Evolutionary conservation across 2,888 invertebrate species (phyloP).

Genomic region (Orchesellides sinensis): DNA sequence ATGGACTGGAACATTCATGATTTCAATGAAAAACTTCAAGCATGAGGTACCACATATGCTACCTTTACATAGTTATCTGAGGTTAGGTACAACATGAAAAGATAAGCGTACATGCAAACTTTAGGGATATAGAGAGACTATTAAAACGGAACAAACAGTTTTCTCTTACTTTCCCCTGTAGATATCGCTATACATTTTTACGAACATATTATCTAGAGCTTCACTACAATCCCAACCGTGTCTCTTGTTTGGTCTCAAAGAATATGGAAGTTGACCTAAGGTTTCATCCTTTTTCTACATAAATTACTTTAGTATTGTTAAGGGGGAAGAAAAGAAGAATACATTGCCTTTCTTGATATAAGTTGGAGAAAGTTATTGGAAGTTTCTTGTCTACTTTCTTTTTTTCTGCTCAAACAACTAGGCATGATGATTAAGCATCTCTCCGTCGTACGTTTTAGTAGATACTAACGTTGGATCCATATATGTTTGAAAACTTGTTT

Average conservation of each 20-base stretch:
- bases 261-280: background rate
- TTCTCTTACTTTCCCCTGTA: background rate
- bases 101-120: too few relatives aligned
- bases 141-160: background rate
- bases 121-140: too few relatives aligned
- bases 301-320: background rate
- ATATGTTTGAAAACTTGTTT: too few relatives aligned
- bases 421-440: too few relatives aligned
- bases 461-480: too few relatives aligned
- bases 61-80: too few relatives aligned
- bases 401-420: background rate
- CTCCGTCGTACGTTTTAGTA: too few relatives aligned
- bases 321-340: background rate
- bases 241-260: background rate
- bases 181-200: background rate
- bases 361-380: constrained; percentile 15
- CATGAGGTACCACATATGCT: too few relatives aligned
- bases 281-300: background rate
- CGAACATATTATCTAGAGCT: background rate
- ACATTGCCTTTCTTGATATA: background rate
- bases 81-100: too few relatives aligned
- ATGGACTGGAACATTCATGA: too few relatives aligned
- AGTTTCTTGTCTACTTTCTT: constrained; percentile 5
- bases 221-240: too few relatives aligned
- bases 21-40: too few relatives aligned